phyloP scores from a whole-genome alignment of 35 echinoderm and acorn worm species.

The Chiridota heheva region DNA sequence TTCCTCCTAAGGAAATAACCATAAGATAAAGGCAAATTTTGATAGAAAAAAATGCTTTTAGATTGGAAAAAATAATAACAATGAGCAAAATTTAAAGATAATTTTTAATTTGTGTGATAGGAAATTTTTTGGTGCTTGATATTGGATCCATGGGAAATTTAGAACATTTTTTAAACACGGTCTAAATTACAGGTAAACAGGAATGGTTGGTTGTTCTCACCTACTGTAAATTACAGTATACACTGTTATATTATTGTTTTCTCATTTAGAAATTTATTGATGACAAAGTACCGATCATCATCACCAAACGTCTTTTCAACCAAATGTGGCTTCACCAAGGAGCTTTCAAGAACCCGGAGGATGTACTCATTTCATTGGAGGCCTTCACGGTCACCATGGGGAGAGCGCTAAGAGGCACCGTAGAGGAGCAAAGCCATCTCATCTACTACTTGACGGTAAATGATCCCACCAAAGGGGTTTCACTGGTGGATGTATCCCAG shows the following conservation, averaged over 20 bases:
- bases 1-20: too few relatives aligned
- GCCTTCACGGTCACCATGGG: constrained; percentile 65
- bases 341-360: constrained; percentile 33
- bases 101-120: too few relatives aligned
- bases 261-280: constrained; percentile 53
- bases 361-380: constrained; percentile 48
- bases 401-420: constrained; percentile 63
- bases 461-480: constrained; percentile 19
- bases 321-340: constrained; percentile 65
- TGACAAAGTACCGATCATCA: constrained; percentile 45
- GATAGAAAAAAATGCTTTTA: too few relatives aligned
- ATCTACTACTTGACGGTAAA: constrained; percentile 46
- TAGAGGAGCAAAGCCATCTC: constrained; percentile 66
- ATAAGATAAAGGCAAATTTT: too few relatives aligned
- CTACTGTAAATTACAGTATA: too few relatives aligned
- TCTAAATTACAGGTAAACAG: too few relatives aligned
- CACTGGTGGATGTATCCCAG: constrained; percentile 4
- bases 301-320: constrained; percentile 45
- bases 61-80: too few relatives aligned
- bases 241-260: not conserved
- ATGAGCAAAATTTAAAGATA: too few relatives aligned
- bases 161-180: too few relatives aligned
- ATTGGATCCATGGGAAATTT: too few relatives aligned
- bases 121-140: too few relatives aligned
- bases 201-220: too few relatives aligned